Percentiles rank a stretch among this genome's conserved stretches.
Evolutionary conservation across 2,888 invertebrate genomes (phyloP).

Genomic region (Craniophora ligustri): DNA sequence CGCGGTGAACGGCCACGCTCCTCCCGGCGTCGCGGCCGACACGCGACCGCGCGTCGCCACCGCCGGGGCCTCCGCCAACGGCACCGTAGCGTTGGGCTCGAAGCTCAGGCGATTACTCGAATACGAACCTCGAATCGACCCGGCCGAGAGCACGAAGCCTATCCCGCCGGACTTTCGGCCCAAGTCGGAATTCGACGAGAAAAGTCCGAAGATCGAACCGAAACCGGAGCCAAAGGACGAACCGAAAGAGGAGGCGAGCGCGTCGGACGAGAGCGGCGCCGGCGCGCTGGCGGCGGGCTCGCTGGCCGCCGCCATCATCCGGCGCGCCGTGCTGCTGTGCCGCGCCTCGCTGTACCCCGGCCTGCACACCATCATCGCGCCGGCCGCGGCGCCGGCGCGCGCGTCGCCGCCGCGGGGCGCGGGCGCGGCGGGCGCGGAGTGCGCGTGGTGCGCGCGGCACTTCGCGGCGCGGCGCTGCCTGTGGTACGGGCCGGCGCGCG

Average conservation of each 20-base stretch:
- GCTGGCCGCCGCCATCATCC: constrained; percentile 80
- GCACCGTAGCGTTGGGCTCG: constrained; percentile 46
- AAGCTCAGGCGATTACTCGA: constrained; percentile 64
- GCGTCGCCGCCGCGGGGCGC: constrained; percentile 59
- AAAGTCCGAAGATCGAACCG: constrained; percentile 5
- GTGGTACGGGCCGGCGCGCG: constrained; percentile 87
- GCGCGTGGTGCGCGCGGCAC: constrained; percentile 73
- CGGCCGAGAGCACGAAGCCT: constrained; percentile 15
- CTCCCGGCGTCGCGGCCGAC: constrained; percentile 6
- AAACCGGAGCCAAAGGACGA: constrained; percentile 26
- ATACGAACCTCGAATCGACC: constrained; percentile 45
- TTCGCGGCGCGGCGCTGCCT: constrained; percentile 74
- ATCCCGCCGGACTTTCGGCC: constrained; percentile 15
- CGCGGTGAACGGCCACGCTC: constrained; percentile 26
- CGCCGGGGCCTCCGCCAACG: constrained; percentile 30
- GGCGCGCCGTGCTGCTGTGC: constrained; percentile 82
- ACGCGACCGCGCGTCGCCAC: constrained; percentile 18
- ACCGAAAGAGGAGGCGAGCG: constrained; percentile 29
- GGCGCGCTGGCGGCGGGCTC: constrained; percentile 57
- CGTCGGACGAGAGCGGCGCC: constrained; percentile 36
- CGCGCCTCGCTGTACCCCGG: constrained; percentile 87
- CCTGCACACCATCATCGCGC: constrained; percentile 89
- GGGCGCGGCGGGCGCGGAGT: constrained; percentile 51
- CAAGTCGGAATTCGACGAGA: constrained; percentile 11
- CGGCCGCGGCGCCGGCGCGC: constrained; percentile 55